Conservation (phyloP, 2,797 vertebrate species). For the Myotis pilosus region DNA sequence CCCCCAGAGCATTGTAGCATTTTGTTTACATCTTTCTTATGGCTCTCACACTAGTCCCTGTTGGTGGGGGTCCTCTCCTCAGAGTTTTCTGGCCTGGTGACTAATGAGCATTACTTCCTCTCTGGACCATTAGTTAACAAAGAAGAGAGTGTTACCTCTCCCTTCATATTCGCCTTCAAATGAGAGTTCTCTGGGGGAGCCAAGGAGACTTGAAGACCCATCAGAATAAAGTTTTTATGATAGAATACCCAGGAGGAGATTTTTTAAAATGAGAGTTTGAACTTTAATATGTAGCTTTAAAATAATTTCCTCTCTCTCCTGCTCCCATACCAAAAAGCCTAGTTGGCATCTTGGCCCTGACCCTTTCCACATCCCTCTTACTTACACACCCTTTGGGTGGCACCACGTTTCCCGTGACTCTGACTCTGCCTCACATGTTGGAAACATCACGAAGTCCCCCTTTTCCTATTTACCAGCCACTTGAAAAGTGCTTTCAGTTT, state of each 20-base stretch:
- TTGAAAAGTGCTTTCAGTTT: neutral
- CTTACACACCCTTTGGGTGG: neutral
- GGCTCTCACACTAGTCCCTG: neutral
- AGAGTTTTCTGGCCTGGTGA: conserved; percentile 40
- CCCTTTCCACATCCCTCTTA: neutral
- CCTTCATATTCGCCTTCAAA: neutral
- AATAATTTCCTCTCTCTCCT: neutral
- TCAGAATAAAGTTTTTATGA: neutral
- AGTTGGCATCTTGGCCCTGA: neutral
- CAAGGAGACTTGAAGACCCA: neutral
- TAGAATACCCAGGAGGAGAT: neutral
- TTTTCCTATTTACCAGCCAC: neutral
- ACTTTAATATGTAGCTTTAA: conserved; percentile 32
- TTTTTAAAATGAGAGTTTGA: neutral
- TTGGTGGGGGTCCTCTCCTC: conserved; percentile 17
- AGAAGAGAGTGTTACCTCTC: conserved; percentile 14
- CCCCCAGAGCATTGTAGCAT: neutral
- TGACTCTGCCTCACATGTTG: neutral
- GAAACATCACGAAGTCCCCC: neutral
- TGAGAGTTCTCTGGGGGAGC: neutral
- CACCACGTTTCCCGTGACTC: neutral
- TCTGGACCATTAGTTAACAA: neutral
- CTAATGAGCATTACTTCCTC: conserved; percentile 24
- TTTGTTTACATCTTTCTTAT: conserved; percentile 44
- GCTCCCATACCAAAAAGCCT: neutral